Evolutionary conservation across 2,797 vertebrate genomes (phyloP).

Genomic region (Allobates femoralis): DNA sequence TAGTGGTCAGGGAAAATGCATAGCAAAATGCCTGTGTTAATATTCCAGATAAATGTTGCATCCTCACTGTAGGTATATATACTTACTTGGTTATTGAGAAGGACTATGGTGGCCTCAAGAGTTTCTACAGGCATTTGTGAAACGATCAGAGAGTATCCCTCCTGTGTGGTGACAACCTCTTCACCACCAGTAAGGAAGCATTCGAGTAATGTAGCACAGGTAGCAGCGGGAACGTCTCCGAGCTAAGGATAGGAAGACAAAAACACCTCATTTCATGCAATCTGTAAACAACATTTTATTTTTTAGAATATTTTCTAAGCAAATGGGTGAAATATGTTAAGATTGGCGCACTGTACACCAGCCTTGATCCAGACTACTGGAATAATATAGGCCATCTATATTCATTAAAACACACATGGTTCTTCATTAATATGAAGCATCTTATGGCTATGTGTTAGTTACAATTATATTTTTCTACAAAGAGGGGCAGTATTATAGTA

Average conservation of each 20-base stretch:
- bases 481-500: not conserved
- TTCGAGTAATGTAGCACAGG: constrained; percentile 49
- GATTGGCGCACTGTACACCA: too few relatives aligned
- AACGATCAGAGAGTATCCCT: constrained; percentile 59
- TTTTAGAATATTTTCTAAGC: too few relatives aligned
- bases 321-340: too few relatives aligned
- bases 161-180: constrained; percentile 47
- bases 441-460: too few relatives aligned
- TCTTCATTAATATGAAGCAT: too few relatives aligned
- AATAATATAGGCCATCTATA: too few relatives aligned
- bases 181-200: constrained; percentile 54
- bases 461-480: too few relatives aligned
- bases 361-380: too few relatives aligned
- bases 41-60: not conserved
- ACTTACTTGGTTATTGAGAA: not conserved
- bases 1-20: not conserved
- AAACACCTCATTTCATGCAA: not conserved
- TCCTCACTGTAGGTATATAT: not conserved
- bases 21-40: not conserved
- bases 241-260: not conserved
- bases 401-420: too few relatives aligned
- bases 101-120: not conserved
- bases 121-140: constrained; percentile 42
- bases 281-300: too few relatives aligned
- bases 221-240: not conserved